Evolutionary conservation across 2,888 invertebrate genomes (phyloP).

Genomic region (Sabatieria punctata): DNA sequence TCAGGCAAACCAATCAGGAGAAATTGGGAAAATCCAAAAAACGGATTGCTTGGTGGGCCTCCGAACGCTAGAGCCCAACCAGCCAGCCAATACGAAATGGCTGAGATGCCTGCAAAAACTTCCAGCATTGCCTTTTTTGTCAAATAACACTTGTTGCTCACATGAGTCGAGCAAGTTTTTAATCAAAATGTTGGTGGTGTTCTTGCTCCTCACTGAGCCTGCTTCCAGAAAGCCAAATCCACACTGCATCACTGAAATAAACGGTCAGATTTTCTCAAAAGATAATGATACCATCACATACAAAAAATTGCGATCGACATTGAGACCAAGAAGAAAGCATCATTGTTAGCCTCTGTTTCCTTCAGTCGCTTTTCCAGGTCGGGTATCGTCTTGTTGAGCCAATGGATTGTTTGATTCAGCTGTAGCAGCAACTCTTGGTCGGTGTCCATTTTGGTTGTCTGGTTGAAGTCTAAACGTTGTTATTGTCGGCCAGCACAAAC

Average conservation of each 20-base stretch:
- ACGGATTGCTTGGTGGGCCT: constrained; percentile 24
- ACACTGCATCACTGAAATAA: constrained; percentile 37
- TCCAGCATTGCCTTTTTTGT: constrained; percentile 31
- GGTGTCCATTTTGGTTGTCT: too few relatives aligned
- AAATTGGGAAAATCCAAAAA: constrained; percentile 34
- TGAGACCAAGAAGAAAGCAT: neutral
- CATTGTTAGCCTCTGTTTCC: neutral
- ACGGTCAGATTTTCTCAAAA: constrained; percentile 25
- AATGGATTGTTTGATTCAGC: too few relatives aligned
- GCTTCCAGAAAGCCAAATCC: constrained; percentile 42
- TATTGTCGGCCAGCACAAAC: too few relatives aligned
- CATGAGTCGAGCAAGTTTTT: constrained; percentile 40
- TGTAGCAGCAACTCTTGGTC: too few relatives aligned
- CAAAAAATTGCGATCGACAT: neutral
- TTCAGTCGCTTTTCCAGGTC: neutral
- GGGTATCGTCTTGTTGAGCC: too few relatives aligned
- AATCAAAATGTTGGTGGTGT: constrained; percentile 39
- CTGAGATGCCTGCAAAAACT: constrained; percentile 22
- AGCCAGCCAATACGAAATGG: constrained; percentile 37
- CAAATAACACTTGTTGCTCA: too few relatives aligned
- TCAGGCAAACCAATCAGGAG: constrained; percentile 15
- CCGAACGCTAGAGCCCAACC: constrained; percentile 39
- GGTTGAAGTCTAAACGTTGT: too few relatives aligned
- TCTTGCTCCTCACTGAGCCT: constrained; percentile 38
- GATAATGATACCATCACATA: too few relatives aligned